Evolutionary conservation across 2,888 invertebrate species (phyloP), one percentile per base, ranked within the genome.

Genomic region (Ctena decussata): DNA sequence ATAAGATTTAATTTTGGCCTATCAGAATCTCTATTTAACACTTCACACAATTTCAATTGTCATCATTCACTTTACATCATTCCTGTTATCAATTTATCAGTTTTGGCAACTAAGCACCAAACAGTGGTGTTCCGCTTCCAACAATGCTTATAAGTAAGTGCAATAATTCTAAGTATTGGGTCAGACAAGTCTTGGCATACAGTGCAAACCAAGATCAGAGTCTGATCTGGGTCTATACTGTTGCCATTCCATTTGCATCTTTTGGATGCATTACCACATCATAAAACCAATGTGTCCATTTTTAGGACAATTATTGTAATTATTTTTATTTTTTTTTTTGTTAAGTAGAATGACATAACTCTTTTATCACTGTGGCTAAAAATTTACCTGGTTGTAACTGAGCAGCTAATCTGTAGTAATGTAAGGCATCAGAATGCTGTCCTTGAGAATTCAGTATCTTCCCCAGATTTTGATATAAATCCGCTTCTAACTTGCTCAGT

Each of bases 381-480:
- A 15, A 21, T 8, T 65, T 65, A 65, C 65, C 65, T 65, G 65
- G 65, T 24, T 35, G 35, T 21, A 65, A 35, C 76, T 92, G 89
- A 27, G 88, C 46, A 15, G 89, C 86, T 12, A 92, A 80, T 71
- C 91, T 87, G 1, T 86, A 78, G 72, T 70, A 90, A 74, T 91
- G 92, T 32, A 90, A 57, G 39, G 90, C 89, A 82, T 91, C 91
- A 24, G 71, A 69, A 12, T 65, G 53, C 57, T 90, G 82, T 11
- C 80, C 74, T 75, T 80, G 70, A 46, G 60, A 76, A 39, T 71
- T 71, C 44, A 91, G 60, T 18, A 84, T 79, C 41, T 80, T 84
- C 15, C 85, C 84, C 53, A 90, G 77, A 73, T 80, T 77, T 41
- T 86, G 27, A 69, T 90, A 91, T 37, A 87, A 57, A 18, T 84